Conservation (phyloP, 2,888 invertebrate genomes). For the Mechanitis messenoides region DNA sequence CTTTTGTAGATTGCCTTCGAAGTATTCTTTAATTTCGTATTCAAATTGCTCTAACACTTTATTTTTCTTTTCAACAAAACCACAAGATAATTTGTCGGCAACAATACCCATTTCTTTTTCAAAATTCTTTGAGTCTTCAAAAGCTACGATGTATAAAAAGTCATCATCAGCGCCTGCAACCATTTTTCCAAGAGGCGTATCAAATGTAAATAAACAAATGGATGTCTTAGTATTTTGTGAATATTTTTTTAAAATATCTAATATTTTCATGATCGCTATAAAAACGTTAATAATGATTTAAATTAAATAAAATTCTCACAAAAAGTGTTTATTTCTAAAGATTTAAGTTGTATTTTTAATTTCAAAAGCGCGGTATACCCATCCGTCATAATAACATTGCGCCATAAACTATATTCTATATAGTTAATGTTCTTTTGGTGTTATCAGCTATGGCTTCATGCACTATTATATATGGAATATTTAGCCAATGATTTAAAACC, state of each 20-base stretch:
- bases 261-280: conserved; percentile 26
- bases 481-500: no score
- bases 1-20: conserved; percentile 49
- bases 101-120: conserved; percentile 46
- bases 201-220: conserved; percentile 38
- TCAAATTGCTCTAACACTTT: conserved; percentile 43
- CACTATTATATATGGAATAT: no score
- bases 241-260: conserved; percentile 32
- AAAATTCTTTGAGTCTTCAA: conserved; percentile 55
- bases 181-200: conserved; percentile 52
- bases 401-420: no score
- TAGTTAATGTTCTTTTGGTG: no score
- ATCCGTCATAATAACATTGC: no score
- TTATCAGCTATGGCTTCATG: no score
- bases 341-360: no score
- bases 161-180: conserved; percentile 54
- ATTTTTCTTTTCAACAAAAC: conserved; percentile 45
- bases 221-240: conserved; percentile 29
- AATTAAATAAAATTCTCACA: not conserved
- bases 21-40: conserved; percentile 47
- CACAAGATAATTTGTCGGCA: conserved; percentile 40
- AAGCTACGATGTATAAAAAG: conserved; percentile 48
- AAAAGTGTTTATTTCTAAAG: no score
- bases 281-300: not conserved
- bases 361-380: no score